Conservation (phyloP, 2,113 vertebrate genomes). For the Jacana jacana region DNA sequence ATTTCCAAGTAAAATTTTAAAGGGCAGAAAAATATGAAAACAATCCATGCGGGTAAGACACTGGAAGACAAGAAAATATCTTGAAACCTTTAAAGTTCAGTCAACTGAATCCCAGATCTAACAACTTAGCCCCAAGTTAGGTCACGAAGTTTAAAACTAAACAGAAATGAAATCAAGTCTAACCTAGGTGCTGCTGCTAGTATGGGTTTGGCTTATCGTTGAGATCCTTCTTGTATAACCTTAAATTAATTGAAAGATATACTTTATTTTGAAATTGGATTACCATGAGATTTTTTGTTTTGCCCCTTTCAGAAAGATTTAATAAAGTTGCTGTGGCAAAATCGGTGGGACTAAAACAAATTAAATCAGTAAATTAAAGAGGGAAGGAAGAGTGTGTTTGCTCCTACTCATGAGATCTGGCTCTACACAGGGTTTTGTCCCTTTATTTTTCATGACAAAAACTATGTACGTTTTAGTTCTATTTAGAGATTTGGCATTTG, state of each 20-base stretch:
- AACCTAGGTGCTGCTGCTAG: neutral
- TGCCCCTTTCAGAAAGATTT: neutral
- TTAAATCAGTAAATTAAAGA: neutral
- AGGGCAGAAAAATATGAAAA: neutral
- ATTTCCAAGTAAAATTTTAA: slow-evolving; percentile 7
- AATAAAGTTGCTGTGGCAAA: neutral
- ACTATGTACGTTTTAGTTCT: neutral
- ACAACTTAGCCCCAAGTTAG: neutral
- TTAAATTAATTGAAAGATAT: neutral
- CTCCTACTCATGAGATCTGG: neutral
- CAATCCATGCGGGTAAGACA: neutral
- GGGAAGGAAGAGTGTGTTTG: neutral
- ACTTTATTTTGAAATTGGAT: neutral
- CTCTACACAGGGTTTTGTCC: neutral
- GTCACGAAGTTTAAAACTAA: neutral
- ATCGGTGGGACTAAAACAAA: neutral
- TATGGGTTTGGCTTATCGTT: neutral
- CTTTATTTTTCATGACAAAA: neutral
- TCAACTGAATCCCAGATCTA: neutral
- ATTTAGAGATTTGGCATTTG: neutral
- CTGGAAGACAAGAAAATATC: neutral
- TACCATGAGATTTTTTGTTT: neutral
- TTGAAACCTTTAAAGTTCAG: neutral
- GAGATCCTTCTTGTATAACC: neutral
- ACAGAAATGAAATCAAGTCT: neutral